Base-by-base conservation (phyloP, 2,797 vertebrate species). In the Lepidocolaptes lacrymiger region DNA sequence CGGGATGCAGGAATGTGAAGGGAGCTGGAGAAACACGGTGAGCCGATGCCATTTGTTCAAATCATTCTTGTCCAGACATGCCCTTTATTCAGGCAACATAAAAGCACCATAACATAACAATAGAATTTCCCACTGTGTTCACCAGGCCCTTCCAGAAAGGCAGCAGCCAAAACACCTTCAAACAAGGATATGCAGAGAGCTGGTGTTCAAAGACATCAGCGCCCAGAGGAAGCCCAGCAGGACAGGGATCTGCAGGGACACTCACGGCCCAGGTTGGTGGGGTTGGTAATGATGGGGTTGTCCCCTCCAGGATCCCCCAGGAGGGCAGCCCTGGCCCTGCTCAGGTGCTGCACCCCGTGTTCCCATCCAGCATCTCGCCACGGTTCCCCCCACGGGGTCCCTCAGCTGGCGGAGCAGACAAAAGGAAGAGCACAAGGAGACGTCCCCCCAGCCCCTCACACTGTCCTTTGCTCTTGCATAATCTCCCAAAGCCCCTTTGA, bases 81-180 rank as follows among this genome's bases (percentile, higher is more conserved):
- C 52, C 59, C 93, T 94, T 78, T 84, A 43, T 84, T 62, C 89
- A 85, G 54, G 26, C 77, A 82, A 49, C 77, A 87, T 39, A 51
- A 95, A 88, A 88, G 67, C 78, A 41, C 89, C 15, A 22, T 28
- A 39, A 91, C 89, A 72, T 26, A 89, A 81, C 72, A 83, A 30
- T 0, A 49, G 80, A 69, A 17, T 81, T 81, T 78, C 69, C 75
- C 61, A 72, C 37, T 43, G 73, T 18, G 84, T 59, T 72, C 88
- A 93, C 68, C 37, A n/a, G 59, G 51, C 74, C 51, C 64, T 46
- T 79, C 88, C 77, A 23, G 14, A 69, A 43, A 2, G 13, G 67
- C 79, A 87, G 67, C 82, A 88, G 68, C 78, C 66, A 85, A 85
- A 91, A 85, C 74, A 72, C 22, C 77, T 81, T 78, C 64, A 64